These are phyloP conservation scores for Lordiphosa collinella DNA, from an alignment of 1,140 invertebrate genomes.

Conservation along the genomic window DNA sequence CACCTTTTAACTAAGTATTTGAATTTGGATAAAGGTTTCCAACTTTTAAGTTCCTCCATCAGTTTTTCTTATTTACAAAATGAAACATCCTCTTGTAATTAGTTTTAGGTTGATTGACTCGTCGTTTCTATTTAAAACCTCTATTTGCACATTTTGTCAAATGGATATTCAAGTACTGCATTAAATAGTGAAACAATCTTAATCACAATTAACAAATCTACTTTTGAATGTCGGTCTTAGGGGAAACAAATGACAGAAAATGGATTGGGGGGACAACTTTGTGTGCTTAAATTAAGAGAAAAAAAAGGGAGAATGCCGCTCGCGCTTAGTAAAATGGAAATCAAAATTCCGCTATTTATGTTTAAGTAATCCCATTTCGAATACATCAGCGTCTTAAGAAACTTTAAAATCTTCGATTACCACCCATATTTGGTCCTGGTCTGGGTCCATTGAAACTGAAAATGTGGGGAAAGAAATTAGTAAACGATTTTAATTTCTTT, in stretches of 20 bases:
- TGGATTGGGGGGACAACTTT: not conserved
- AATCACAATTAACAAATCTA: conserved; percentile 68
- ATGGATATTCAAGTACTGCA: conserved; percentile 44
- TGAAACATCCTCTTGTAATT: conserved; percentile 12
- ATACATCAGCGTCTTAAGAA: not conserved
- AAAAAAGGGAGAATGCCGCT: conserved; percentile 5
- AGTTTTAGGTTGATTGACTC: conserved; percentile 36
- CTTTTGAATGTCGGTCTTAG: conserved; percentile 49
- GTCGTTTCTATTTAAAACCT: conserved; percentile 31
- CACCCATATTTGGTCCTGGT: conserved; percentile 44
- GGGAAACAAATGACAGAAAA: conserved; percentile 26
- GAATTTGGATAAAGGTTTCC: no score
- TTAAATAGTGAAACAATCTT: conserved; percentile 56
- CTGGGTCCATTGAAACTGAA: conserved; percentile 52
- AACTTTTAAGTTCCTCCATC: no score
- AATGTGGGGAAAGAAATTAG: not conserved
- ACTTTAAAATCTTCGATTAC: conserved; percentile 56
- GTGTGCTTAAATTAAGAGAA: conserved; percentile 35
- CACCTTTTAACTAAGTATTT: no score
- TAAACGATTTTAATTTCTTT: no score
- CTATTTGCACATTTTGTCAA: conserved; percentile 49
- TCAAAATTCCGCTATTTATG: conserved; percentile 68
- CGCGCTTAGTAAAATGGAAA: conserved; percentile 42
- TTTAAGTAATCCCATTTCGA: conserved; percentile 22
- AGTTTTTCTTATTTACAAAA: no score